Evolutionary conservation across 53 echinoderm and acorn worm species (phyloP).

Genomic region (Apostichopus leukothele): DNA sequence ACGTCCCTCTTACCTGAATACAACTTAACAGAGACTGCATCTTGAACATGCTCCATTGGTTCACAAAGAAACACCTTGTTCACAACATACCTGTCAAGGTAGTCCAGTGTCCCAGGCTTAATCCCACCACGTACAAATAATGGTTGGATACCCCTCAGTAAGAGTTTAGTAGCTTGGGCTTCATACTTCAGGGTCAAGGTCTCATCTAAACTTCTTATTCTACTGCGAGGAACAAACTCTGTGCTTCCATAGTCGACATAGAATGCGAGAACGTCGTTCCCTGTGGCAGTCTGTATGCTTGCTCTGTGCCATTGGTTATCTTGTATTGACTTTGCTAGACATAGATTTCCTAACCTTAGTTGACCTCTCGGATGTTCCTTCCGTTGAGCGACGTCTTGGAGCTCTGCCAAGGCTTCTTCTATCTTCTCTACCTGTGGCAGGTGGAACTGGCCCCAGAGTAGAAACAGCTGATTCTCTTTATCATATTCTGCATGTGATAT

Average conservation of each 20-base stretch:
- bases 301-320: constrained; percentile 90
- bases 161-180: constrained; percentile 83
- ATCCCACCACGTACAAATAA: constrained; percentile 56
- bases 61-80: constrained; percentile 63
- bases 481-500: constrained; percentile 68
- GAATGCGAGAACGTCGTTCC: constrained; percentile 88
- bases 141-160: constrained; percentile 66
- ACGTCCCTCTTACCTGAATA: constrained; percentile 62
- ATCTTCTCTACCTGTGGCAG: constrained; percentile 58
- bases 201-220: constrained; percentile 58
- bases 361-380: constrained; percentile 52
- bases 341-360: constrained; percentile 62
- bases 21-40: constrained; percentile 62
- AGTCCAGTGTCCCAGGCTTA: constrained; percentile 71
- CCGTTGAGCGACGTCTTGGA: constrained; percentile 48
- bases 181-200: constrained; percentile 48
- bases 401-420: constrained; percentile 55
- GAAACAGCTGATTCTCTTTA: constrained; percentile 60
- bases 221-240: constrained; percentile 76
- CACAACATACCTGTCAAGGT: constrained; percentile 57
- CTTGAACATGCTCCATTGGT: constrained; percentile 30
- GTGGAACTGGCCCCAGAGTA: constrained; percentile 88
- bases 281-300: constrained; percentile 73
- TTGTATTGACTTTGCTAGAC: constrained; percentile 85
- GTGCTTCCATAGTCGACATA: constrained; percentile 96